A percentile compares a stretch with the other conserved stretches of the same genome.
Evolutionary conservation across 1,140 invertebrate genomes (phyloP).

Genomic region (Nasonia vitripennis): DNA sequence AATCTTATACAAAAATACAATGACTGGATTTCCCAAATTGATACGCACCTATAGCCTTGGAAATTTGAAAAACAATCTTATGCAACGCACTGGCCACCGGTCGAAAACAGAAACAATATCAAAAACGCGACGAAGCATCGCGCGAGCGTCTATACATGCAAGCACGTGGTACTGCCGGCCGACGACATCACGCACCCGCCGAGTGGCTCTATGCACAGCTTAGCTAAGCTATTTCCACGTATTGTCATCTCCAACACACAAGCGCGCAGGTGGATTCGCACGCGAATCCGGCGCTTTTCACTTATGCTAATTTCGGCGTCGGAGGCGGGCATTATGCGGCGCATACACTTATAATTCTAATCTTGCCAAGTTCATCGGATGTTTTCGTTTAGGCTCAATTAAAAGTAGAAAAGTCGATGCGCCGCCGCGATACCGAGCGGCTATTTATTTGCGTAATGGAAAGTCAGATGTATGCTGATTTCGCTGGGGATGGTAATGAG

Average conservation of each 20-base stretch:
- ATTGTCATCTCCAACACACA: not conserved
- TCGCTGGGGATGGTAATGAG: not conserved
- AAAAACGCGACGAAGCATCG: too few relatives aligned
- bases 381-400: slow-evolving; percentile 41
- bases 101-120: too few relatives aligned
- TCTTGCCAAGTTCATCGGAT: slow-evolving; percentile 32
- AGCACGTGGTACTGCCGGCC: too few relatives aligned
- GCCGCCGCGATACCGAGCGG: not conserved
- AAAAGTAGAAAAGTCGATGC: slow-evolving; percentile 44
- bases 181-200: not conserved
- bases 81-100: too few relatives aligned
- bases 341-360: not conserved
- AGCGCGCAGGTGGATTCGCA: not conserved
- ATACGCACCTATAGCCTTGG: too few relatives aligned
- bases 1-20: too few relatives aligned
- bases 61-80: too few relatives aligned
- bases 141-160: too few relatives aligned
- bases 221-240: not conserved
- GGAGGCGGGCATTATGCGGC: not conserved
- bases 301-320: not conserved
- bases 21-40: too few relatives aligned
- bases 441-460: slow-evolving; percentile 37
- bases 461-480: not conserved
- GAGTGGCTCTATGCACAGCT: not conserved
- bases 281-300: not conserved